These are phyloP conservation scores for Natator depressus DNA, from an alignment of 2,113 vertebrate genomes.

Conservation along the genomic window DNA sequence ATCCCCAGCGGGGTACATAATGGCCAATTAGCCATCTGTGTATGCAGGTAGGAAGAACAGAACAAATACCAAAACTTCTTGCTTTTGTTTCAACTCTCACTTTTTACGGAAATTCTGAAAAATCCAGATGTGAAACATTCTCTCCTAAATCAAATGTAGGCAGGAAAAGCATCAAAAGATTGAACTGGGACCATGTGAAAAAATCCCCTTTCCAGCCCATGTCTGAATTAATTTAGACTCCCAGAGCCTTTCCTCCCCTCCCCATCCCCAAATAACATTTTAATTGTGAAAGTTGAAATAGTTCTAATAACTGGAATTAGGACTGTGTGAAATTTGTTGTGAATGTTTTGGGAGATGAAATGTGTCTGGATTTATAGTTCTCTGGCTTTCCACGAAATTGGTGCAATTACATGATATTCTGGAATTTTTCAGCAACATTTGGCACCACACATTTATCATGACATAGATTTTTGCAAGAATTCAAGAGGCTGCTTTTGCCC, in stretches of 20 bases:
- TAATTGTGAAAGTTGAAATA: neutral
- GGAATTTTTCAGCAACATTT: neutral
- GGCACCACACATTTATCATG: neutral
- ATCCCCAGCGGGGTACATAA: neutral
- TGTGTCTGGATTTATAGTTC: neutral
- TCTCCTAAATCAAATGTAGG: neutral
- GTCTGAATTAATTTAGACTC: accelerated
- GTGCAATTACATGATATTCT: neutral
- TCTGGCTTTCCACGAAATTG: neutral
- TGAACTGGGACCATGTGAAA: neutral
- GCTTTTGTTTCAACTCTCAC: slow-evolving; percentile 3
- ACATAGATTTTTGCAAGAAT: neutral
- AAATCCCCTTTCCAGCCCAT: neutral
- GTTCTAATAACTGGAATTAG: neutral
- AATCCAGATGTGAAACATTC: neutral
- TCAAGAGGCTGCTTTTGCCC: neutral
- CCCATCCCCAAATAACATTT: neutral
- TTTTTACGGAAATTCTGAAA: neutral
- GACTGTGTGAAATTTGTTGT: neutral
- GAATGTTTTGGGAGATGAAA: neutral
- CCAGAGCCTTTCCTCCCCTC: neutral
- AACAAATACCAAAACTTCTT: neutral
- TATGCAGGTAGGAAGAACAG: neutral
- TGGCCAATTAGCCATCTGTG: slow-evolving; percentile 1
- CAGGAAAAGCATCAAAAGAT: neutral